Conservation (phyloP, 2,113 vertebrate genomes). For the Misgurnus anguillicaudatus region DNA sequence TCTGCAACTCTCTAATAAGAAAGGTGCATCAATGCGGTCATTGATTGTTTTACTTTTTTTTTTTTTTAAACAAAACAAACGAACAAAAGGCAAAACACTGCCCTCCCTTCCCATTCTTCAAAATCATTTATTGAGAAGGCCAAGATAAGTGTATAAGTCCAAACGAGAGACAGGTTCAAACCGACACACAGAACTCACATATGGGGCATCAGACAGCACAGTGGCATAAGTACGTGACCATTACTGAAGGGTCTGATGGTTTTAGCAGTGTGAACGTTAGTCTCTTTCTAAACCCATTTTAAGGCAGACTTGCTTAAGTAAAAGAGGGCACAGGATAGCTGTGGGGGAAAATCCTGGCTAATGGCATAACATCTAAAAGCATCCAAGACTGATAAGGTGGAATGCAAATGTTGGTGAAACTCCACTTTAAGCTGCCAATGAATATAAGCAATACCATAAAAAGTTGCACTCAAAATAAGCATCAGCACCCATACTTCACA, state of each 20-base stretch:
- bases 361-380: background rate
- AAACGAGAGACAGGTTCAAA: background rate
- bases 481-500: constrained; percentile 24
- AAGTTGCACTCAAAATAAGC: background rate
- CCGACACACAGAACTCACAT: background rate
- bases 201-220: background rate
- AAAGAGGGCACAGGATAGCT: background rate
- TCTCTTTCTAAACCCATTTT: constrained; percentile 12
- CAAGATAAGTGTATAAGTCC: background rate
- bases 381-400: background rate
- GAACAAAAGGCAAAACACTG: constrained; percentile 12
- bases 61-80: background rate
- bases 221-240: background rate
- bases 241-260: background rate
- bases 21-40: constrained; percentile 55
- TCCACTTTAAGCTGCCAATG: background rate
- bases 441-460: background rate
- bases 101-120: background rate
- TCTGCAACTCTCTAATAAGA: constrained; percentile 52
- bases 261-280: constrained; percentile 24
- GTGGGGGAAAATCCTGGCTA: background rate
- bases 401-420: background rate
- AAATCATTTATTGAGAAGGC: constrained; percentile 1
- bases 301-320: constrained; percentile 8
- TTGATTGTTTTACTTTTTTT: constrained; percentile 31